A percentile compares a stretch with the other conserved stretches of the same genome.
Conservation (phyloP, 2,888 invertebrate species). For the Caenorhabditis sp. region DNA sequence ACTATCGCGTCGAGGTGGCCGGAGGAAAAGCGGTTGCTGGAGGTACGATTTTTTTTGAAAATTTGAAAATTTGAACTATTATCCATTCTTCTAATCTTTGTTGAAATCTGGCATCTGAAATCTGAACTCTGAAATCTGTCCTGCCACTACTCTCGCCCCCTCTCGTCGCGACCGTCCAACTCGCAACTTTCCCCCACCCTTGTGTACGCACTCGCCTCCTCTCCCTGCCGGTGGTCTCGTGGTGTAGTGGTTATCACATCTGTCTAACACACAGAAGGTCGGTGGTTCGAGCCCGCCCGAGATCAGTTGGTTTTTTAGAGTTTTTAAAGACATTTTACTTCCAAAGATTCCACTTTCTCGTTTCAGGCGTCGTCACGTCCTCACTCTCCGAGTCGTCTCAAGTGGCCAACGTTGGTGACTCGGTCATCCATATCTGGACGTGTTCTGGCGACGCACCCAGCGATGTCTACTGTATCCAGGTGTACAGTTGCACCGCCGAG, state of each 20-base stretch:
- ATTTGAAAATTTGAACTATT: neutral
- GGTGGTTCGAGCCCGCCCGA: slow-evolving; percentile 82
- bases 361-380: slow-evolving; percentile 47
- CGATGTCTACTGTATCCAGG: slow-evolving; percentile 65
- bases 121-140: too few relatives aligned
- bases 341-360: neutral
- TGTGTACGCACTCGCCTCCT: too few relatives aligned
- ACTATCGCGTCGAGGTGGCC: slow-evolving; percentile 57
- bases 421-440: slow-evolving; percentile 63
- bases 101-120: too few relatives aligned
- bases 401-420: slow-evolving; percentile 60
- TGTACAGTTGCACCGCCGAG: slow-evolving; percentile 59
- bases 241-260: slow-evolving; percentile 82
- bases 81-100: neutral
- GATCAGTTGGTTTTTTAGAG: slow-evolving; percentile 69
- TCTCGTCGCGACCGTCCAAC: too few relatives aligned
- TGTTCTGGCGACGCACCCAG: slow-evolving; percentile 61
- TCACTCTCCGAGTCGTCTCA: slow-evolving; percentile 45
- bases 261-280: slow-evolving; percentile 82
- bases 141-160: too few relatives aligned
- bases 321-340: too few relatives aligned
- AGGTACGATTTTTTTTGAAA: neutral
- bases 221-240: slow-evolving; percentile 69
- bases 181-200: too few relatives aligned
- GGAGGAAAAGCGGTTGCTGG: slow-evolving; percentile 26